Percentiles rank a stretch among this genome's conserved stretches.
phyloP scores from a whole-genome alignment of 2,888 invertebrate genomes.

The Barypeithes pellucidus region DNA sequence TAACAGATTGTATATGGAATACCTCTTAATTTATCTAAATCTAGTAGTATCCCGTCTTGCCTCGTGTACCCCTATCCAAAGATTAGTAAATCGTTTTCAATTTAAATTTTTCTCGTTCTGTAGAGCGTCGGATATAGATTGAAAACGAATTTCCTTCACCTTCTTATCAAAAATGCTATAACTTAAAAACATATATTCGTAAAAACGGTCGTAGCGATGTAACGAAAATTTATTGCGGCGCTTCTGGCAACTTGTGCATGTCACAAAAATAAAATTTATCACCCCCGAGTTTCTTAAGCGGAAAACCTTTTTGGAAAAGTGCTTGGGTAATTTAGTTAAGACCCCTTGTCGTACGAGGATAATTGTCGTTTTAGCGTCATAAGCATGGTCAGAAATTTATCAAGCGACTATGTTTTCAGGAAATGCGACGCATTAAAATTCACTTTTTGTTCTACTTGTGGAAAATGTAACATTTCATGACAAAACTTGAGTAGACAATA shows the following conservation, averaged over 20 bases:
- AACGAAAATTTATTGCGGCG: conserved; percentile 50
- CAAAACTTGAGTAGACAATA: too few relatives aligned
- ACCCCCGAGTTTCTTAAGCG: conserved; percentile 40
- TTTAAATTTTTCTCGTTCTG: conserved; percentile 28
- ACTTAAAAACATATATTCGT: conserved; percentile 47
- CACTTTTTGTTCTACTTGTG: background rate
- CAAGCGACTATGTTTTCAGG: background rate
- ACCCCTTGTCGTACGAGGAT: conserved; percentile 14
- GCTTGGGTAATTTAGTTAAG: conserved; percentile 46
- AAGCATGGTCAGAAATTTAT: conserved; percentile 9
- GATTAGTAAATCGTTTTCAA: conserved; percentile 28
- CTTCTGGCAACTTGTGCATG: conserved; percentile 53
- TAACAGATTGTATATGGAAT: too few relatives aligned
- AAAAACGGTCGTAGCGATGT: conserved; percentile 44
- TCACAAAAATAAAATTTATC: conserved; percentile 53
- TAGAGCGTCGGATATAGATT: conserved; percentile 26
- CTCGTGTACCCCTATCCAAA: too few relatives aligned
- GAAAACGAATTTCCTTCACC: conserved; percentile 39
- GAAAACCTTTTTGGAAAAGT: conserved; percentile 44
- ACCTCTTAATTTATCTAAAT: too few relatives aligned
- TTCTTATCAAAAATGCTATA: conserved; percentile 48
- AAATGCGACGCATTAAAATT: background rate
- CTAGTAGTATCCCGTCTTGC: too few relatives aligned
- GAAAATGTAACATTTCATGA: too few relatives aligned
- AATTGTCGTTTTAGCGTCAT: conserved; percentile 1